Percentiles rank a stretch among this genome's conserved stretches.
Evolutionary conservation across 1,140 invertebrate genomes (phyloP).

Genomic region (Drosophila erecta): DNA sequence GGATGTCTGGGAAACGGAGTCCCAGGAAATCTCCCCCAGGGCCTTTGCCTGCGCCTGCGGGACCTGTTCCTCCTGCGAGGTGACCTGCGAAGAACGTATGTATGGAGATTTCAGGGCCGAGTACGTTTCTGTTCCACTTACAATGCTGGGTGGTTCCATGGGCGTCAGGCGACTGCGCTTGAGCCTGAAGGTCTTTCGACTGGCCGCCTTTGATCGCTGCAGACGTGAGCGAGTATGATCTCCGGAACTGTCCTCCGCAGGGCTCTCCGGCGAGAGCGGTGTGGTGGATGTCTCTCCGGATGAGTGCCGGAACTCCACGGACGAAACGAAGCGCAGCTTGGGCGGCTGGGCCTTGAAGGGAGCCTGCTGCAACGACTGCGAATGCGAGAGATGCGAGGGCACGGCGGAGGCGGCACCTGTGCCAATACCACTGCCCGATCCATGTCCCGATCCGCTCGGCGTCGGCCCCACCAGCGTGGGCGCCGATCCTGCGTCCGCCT

Average conservation of each 20-base stretch:
- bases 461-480: constrained; percentile 72
- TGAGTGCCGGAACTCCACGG: constrained; percentile 84
- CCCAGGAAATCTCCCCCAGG: constrained; percentile 89
- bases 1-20: constrained; percentile 91
- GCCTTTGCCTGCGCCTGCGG: constrained; percentile 62
- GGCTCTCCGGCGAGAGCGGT: constrained; percentile 90
- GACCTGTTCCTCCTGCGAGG: constrained; percentile 73
- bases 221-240: constrained; percentile 89
- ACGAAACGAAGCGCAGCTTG: constrained; percentile 92
- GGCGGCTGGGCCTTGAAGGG: constrained; percentile 85
- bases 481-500: constrained; percentile 72
- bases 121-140: constrained; percentile 38
- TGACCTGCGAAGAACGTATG: constrained; percentile 70
- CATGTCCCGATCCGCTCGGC: constrained; percentile 63
- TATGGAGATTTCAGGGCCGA: constrained; percentile 13
- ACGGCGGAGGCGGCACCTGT: constrained; percentile 54
- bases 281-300: constrained; percentile 90
- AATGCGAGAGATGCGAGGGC: constrained; percentile 80
- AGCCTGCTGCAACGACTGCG: constrained; percentile 80
- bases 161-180: constrained; percentile 88
- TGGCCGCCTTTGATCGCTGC: constrained; percentile 96
- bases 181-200: constrained; percentile 96
- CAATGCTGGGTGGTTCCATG: constrained; percentile 81
- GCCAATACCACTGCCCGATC: constrained; percentile 16
- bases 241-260: constrained; percentile 88